A percentile compares a stretch with the other conserved stretches of the same genome.
These are phyloP conservation scores for Epinotia ramella DNA, from an alignment of 2,888 invertebrate genomes.

Conservation along the genomic window DNA sequence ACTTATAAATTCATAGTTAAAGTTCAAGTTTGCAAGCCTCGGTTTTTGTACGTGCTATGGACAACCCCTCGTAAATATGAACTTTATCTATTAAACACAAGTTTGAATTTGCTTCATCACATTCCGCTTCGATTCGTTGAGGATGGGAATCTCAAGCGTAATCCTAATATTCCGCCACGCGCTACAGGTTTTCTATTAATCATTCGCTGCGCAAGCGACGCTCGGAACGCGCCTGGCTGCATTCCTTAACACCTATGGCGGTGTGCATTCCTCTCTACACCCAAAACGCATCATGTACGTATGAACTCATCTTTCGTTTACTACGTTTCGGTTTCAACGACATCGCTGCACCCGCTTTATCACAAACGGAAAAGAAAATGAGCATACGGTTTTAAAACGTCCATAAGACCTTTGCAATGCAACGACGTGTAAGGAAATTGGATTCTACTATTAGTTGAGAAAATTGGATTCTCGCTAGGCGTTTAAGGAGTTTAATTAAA, in stretches of 20 bases:
- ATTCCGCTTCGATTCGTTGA: not conserved
- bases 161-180: conserved; percentile 30
- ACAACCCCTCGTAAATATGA: not conserved
- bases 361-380: conserved; percentile 13
- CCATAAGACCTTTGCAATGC: conserved; percentile 2
- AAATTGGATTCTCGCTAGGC: conserved; percentile 35
- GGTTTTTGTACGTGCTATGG: not conserved
- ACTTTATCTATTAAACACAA: not conserved
- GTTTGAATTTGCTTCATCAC: not conserved
- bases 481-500: conserved; percentile 25
- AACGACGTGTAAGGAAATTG: conserved; percentile 20
- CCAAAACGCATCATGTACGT: conserved; percentile 12
- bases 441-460: conserved; percentile 37
- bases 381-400: conserved; percentile 5
- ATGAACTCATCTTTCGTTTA: not conserved
- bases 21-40: not conserved
- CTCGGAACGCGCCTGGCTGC: conserved; percentile 55
- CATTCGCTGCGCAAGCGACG: conserved; percentile 50
- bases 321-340: not conserved
- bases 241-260: conserved; percentile 66
- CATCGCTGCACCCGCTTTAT: conserved; percentile 3
- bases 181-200: conserved; percentile 71
- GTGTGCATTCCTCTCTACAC: conserved; percentile 39
- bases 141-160: conserved; percentile 30
- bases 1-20: not conserved